Evolutionary conservation across 2,888 invertebrate genomes (phyloP), one percentile per base, ranked within the genome.

Genomic region (Drosophila testacea): DNA sequence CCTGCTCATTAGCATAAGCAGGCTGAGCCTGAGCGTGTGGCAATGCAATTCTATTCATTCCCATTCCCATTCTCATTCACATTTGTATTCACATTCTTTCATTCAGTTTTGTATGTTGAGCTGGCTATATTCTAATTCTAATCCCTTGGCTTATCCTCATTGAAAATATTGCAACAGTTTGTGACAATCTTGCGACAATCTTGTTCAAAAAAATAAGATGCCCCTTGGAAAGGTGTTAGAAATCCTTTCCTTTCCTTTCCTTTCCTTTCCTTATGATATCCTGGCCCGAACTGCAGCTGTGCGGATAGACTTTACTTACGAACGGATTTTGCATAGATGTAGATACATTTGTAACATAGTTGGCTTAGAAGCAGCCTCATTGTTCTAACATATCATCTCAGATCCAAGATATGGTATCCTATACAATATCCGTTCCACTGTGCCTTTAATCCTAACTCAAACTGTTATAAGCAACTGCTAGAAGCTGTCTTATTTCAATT

Each of bases 1-100:
- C 85, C 83, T 81, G 83, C 47, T 55, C 76, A 79, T 84, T 81
- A 79, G 76, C 79, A 63, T 47, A 13, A 55, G 41, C 47, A 32
- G 39, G 9, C 76, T 55, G 59, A 56, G 56, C 52, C 32, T 27
- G 54, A 52, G 73, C 80, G 78, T 81, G 80, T 78, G 81, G 78
- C 73, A 77, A 61, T 57, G 46, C 16, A 16, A 16, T 16, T 16
- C 16, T 42, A 74, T 69, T 42, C 50, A 73, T 61, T 57, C n/a
- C 2, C 1, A 6, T 32, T 4, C 42, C 39, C 36, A 50, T 61
- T 52, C 69, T 27, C 13, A 55, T 44, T 16, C 39, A 34, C 42
- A 55, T 32, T 27, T 22, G 11, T 27, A 6, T 6, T 41, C 30
- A 30, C 6, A 69, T 72, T 55, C 62, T 57, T 11, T 34, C 39